Evolutionary conservation across 2,113 vertebrate species (phyloP).

Genomic region (Pituophis catenifer): DNA sequence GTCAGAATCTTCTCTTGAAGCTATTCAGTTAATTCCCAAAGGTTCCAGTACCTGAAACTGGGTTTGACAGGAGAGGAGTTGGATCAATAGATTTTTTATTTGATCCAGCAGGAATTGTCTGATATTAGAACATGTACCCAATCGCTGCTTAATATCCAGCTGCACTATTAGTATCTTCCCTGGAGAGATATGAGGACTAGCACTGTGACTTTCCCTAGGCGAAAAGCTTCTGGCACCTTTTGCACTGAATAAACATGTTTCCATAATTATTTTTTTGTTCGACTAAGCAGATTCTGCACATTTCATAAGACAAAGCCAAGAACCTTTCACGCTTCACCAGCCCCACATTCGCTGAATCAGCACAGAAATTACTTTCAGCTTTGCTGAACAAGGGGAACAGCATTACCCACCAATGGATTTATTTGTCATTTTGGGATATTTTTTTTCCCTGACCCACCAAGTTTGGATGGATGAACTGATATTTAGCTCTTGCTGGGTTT

Average conservation of each 20-base stretch:
- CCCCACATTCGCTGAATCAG: background rate
- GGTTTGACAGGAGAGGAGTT: background rate
- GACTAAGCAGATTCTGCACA: slow-evolving; percentile 2
- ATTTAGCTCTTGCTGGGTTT: fast-evolving
- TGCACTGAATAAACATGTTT: background rate
- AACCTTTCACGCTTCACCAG: slow-evolving; percentile 19
- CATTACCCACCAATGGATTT: background rate
- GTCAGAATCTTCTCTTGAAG: background rate
- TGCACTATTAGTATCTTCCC: background rate
- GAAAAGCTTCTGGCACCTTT: background rate
- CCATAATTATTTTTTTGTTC: slow-evolving; percentile 5
- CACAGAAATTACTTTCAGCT: slow-evolving; percentile 21
- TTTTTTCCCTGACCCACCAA: background rate
- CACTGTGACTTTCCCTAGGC: background rate
- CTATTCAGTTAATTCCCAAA: background rate
- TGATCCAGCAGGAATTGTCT: background rate
- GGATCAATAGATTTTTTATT: background rate
- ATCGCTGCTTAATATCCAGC: background rate
- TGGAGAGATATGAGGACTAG: background rate
- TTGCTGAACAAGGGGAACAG: background rate
- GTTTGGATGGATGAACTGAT: background rate
- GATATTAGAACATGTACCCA: background rate
- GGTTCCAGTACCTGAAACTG: background rate
- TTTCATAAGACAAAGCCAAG: slow-evolving; percentile 13
- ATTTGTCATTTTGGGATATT: background rate